Evolutionary conservation across 2,888 invertebrate species (phyloP).

Genomic region (Eupeodes luniger): DNA sequence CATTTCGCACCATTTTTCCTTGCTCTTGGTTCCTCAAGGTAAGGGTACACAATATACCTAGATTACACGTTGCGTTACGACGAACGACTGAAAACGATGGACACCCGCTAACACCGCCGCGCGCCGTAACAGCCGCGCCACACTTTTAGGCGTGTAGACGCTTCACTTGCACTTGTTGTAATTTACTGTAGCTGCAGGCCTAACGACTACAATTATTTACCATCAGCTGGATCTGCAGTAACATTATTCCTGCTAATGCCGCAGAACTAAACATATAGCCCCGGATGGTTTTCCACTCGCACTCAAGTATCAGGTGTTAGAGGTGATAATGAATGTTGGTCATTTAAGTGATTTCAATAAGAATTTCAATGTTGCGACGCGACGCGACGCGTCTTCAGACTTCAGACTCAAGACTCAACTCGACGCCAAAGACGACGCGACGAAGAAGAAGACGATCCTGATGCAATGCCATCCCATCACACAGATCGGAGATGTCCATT

Average conservation of each 20-base stretch:
- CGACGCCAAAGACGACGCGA: background rate
- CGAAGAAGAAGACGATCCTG: slow-evolving; percentile 4
- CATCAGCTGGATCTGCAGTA: slow-evolving; percentile 64
- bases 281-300: slow-evolving; percentile 70
- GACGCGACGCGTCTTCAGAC: slow-evolving; percentile 9
- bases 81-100: too few relatives aligned
- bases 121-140: too few relatives aligned
- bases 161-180: slow-evolving; percentile 71
- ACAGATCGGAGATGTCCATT: slow-evolving; percentile 3
- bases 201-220: slow-evolving; percentile 75
- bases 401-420: too few relatives aligned
- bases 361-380: slow-evolving; percentile 63
- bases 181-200: slow-evolving; percentile 68
- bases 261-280: slow-evolving; percentile 73
- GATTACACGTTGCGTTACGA: background rate
- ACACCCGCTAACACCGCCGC: too few relatives aligned
- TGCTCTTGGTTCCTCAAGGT: slow-evolving; percentile 30
- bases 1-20: slow-evolving; percentile 71
- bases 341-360: slow-evolving; percentile 76
- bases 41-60: background rate
- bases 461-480: slow-evolving; percentile 19
- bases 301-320: slow-evolving; percentile 74
- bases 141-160: slow-evolving; percentile 15
- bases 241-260: slow-evolving; percentile 72
- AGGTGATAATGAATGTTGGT: slow-evolving; percentile 76